Percentiles rank a stretch among this genome's conserved stretches.
phyloP scores from a whole-genome alignment of 2,797 vertebrate species.

The Artibeus lituratus region DNA sequence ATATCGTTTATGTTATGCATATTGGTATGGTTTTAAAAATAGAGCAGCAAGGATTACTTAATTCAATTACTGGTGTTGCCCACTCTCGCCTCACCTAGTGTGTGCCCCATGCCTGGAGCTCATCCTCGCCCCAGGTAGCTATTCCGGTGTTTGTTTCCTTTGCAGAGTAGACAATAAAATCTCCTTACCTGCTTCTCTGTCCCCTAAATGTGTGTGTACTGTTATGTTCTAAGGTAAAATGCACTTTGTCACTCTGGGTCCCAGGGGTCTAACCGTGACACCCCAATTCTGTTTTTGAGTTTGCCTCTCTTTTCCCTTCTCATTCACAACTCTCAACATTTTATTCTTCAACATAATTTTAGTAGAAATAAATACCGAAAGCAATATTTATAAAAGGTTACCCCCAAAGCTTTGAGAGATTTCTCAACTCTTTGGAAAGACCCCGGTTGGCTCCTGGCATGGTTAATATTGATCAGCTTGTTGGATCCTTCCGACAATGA shows the following conservation, averaged over 20 bases:
- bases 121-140: background rate
- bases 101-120: accelerated
- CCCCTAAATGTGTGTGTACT: background rate
- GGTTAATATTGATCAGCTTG: background rate
- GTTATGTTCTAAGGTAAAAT: background rate
- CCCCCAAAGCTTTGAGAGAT: background rate
- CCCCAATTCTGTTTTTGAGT: background rate
- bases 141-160: background rate
- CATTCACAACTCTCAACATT: background rate
- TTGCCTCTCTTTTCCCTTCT: background rate
- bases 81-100: background rate
- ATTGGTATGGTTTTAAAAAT: background rate
- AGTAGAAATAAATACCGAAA: background rate
- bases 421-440: background rate
- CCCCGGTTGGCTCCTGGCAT: background rate
- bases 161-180: background rate
- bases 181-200: background rate
- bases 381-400: background rate
- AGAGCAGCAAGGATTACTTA: background rate
- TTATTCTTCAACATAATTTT: background rate
- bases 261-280: background rate
- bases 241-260: background rate
- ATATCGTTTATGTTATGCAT: background rate
- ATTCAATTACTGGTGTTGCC: background rate
- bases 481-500: background rate